Evolutionary conservation across 2,888 invertebrate species (phyloP).

Genomic region (Heterodera filipjevi): DNA sequence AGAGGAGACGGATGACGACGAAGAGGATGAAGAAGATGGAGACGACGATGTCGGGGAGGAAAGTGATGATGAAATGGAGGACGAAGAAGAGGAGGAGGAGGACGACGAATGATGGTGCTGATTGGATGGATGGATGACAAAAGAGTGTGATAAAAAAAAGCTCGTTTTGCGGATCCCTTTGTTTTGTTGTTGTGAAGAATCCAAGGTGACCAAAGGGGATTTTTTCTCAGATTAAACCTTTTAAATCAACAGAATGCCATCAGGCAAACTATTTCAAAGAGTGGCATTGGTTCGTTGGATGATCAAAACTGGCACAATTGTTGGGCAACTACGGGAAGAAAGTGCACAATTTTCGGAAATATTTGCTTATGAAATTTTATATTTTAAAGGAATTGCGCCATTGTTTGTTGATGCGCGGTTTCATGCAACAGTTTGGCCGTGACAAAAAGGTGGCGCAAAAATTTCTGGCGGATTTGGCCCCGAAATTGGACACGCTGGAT

Average conservation of each 20-base stretch:
- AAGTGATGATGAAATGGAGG: too few relatives aligned
- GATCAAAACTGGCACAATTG: background rate
- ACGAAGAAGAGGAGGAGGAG: too few relatives aligned
- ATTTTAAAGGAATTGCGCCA: background rate
- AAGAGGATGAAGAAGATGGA: too few relatives aligned
- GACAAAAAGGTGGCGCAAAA: background rate
- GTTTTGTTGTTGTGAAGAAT: too few relatives aligned
- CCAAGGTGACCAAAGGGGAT: background rate
- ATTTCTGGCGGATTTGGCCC: background rate
- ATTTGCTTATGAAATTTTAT: background rate
- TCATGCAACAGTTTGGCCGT: background rate
- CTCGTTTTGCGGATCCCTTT: too few relatives aligned
- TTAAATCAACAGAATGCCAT: background rate
- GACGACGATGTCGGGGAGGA: too few relatives aligned
- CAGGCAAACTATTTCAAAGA: background rate
- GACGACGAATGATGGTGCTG: too few relatives aligned
- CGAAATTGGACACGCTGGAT: background rate
- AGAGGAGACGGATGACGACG: too few relatives aligned
- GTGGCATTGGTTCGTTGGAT: background rate
- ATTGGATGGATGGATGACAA: too few relatives aligned
- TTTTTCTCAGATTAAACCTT: background rate
- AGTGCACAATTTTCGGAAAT: background rate
- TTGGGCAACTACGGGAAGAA: background rate
- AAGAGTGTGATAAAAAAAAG: too few relatives aligned
- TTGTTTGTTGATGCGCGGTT: background rate